These are phyloP conservation scores for Polydesmus complanatus DNA, from an alignment of 2,888 invertebrate genomes.

Conservation along the genomic window DNA sequence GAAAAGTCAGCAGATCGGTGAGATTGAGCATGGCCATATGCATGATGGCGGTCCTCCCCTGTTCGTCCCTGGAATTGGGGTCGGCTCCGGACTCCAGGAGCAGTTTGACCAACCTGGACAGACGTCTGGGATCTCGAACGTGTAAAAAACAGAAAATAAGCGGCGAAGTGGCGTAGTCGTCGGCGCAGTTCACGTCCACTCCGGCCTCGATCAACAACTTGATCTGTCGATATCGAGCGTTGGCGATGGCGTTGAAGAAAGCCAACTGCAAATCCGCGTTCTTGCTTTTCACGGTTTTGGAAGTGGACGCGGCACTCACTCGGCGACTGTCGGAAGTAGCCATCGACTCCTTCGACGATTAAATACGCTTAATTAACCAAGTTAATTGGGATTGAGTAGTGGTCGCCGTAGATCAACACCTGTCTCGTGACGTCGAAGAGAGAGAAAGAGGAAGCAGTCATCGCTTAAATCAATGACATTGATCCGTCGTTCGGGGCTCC, in stretches of 20 bases:
- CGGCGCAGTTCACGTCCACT: constrained; percentile 21
- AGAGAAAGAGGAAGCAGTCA: no score
- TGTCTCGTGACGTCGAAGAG: no score
- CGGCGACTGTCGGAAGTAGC: no score
- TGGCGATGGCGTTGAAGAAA: constrained; percentile 11
- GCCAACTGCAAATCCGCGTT: constrained; percentile 2
- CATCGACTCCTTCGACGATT: no score
- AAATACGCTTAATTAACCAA: no score
- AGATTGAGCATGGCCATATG: constrained; percentile 20
- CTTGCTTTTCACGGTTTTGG: no score
- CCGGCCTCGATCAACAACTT: constrained; percentile 22
- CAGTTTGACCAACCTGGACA: constrained; percentile 8
- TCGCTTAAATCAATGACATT: no score
- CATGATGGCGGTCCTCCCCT: constrained; percentile 17
- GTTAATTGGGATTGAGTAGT: no score
- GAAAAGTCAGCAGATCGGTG: constrained; percentile 17
- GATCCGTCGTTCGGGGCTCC: no score
- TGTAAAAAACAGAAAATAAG: constrained; percentile 19
- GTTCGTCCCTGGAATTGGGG: constrained; percentile 9
- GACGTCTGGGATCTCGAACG: neutral
- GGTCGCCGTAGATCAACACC: no score
- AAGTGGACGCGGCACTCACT: no score
- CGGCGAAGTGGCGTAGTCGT: constrained; percentile 21
- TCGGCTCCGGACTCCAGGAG: constrained; percentile 14
- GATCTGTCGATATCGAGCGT: constrained; percentile 12